Evolutionary conservation across 2,888 invertebrate species (phyloP), one percentile per base, ranked within the genome.

Genomic region (Melanchra persicariae): DNA sequence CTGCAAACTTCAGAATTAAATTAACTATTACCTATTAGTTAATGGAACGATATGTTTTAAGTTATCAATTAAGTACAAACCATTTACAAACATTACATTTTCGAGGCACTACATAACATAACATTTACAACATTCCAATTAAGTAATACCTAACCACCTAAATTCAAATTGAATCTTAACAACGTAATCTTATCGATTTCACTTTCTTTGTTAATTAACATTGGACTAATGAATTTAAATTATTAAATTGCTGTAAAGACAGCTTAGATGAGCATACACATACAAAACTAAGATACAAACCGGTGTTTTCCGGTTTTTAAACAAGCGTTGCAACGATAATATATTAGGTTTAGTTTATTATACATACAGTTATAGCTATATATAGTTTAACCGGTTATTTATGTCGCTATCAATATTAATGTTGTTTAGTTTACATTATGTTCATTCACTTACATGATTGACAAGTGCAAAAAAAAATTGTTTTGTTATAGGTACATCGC

Each of bases 181-280:
- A 26, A 43, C 47, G 37, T 52, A 37, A 51, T 15, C 0, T 22
- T 22, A 45, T 17, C n/a, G 30, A 54, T 60, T 68, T 52, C 8
- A 54, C 30, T 74, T 68, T 59, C 75, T 43, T 60, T 60, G 26
- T 55, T 77, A 34, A 54, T 54, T 59, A 68, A 54, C 54, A 68
- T n/a, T 43, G n/a, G 8, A 77, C 52, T 30, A 49, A 43, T 63
- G 43, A 66, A 43, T 34, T 52, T 30, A 17, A 76, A 47, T 59
- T 1, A 17, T 74, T 30, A 34, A 43, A 24, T 37, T 59, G 19
- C 10, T 26, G 12, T 19, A 58, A 40, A 58, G 6, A 30, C 17
- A 43, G 24, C 10, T 30, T 30, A 15, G 19, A 43, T 24, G 40
- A 17, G 22, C 22, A 43, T 43, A 58, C 6, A n/a, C 17, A 24